These are phyloP conservation scores for Lepidocolaptes lacrymiger DNA, from an alignment of 2,797 vertebrate species.

Conservation along the genomic window DNA sequence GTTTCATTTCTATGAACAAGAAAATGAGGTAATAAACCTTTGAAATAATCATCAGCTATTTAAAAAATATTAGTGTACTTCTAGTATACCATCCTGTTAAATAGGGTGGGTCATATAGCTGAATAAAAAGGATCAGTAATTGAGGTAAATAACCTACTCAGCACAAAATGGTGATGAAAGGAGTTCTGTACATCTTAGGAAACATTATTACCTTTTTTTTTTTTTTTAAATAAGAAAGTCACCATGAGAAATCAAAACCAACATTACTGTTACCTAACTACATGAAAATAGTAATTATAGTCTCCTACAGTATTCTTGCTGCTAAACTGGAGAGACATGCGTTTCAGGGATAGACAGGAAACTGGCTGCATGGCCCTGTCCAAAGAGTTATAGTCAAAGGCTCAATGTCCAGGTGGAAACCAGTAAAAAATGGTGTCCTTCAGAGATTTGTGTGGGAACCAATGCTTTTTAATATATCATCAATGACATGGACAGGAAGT, in stretches of 20 bases:
- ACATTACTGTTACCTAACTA: not conserved
- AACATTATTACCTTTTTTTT: not conserved
- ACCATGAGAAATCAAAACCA: not conserved
- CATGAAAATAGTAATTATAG: not conserved
- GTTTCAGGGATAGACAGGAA: not conserved
- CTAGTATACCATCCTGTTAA: not conserved
- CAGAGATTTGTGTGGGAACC: rapidly evolving
- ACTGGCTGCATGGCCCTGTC: rapidly evolving
- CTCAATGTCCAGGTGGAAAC: not conserved
- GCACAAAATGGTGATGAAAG: not conserved
- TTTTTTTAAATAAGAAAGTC: not conserved
- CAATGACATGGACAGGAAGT: too few species aligned
- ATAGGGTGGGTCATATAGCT: not conserved
- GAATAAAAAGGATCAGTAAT: not conserved
- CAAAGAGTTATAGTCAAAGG: not conserved
- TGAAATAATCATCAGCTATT: not conserved
- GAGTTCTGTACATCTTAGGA: not conserved
- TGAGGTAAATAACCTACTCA: not conserved
- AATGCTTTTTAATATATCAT: not conserved
- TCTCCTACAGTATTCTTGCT: not conserved
- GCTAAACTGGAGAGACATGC: not conserved
- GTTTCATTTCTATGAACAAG: not conserved
- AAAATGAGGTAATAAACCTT: not conserved
- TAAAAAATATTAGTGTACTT: not conserved
- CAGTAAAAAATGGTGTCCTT: not conserved